Percentiles rank a stretch among this genome's conserved stretches.
Conservation (phyloP, 2,888 invertebrate genomes). For the Uloborus plumipes region DNA sequence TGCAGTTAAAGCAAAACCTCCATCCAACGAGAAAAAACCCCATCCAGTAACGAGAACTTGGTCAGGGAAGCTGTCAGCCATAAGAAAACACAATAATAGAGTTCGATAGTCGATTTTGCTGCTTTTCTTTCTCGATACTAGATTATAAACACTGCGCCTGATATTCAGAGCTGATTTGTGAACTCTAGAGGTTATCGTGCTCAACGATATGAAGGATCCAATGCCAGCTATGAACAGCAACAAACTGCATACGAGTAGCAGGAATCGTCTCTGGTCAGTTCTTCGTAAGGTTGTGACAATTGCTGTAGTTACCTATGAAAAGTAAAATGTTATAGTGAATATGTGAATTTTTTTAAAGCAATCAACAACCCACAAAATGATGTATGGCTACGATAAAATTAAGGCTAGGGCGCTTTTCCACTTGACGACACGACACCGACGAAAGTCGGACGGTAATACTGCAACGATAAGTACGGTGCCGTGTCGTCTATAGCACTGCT, state of each 20-base stretch:
- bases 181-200: constrained; percentile 16
- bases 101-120: neutral
- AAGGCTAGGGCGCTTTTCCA: no score
- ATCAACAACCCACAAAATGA: neutral
- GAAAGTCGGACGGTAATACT: no score
- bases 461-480: no score
- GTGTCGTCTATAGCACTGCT: no score
- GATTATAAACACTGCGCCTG: constrained; percentile 10
- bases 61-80: constrained; percentile 26
- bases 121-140: neutral
- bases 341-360: neutral
- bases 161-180: constrained; percentile 18
- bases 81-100: constrained; percentile 2
- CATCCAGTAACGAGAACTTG: constrained; percentile 28
- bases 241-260: constrained; percentile 3
- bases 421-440: no score
- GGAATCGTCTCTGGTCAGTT: no score
- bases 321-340: neutral
- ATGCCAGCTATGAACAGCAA: constrained; percentile 16
- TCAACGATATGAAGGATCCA: constrained; percentile 7
- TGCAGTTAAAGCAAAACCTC: constrained; percentile 31
- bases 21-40: constrained; percentile 40
- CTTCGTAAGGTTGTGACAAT: constrained; percentile 5
- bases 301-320: constrained; percentile 26
- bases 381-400: no score